These are phyloP conservation scores for Alexandromys oeconomus DNA, from an alignment of 2,797 vertebrate genomes.

Conservation along the genomic window DNA sequence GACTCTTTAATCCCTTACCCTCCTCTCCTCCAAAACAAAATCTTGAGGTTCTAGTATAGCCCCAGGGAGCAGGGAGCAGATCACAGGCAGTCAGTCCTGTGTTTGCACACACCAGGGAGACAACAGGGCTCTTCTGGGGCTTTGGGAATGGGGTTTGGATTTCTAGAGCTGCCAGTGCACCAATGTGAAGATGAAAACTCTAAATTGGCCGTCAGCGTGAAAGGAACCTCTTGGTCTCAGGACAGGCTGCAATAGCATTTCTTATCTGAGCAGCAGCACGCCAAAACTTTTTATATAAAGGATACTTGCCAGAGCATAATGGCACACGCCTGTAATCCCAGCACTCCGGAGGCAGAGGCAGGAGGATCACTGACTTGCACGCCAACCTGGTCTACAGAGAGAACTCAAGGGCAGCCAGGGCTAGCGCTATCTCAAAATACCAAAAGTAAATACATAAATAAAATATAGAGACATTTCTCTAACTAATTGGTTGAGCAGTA, in stretches of 20 bases:
- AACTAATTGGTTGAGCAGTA: constrained; percentile 40
- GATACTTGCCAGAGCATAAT: background rate
- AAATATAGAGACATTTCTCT: background rate
- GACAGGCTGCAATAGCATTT: background rate
- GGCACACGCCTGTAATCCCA: background rate
- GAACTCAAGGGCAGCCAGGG: background rate
- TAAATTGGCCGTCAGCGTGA: background rate
- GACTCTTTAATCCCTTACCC: background rate
- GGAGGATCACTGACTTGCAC: background rate
- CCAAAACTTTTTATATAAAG: background rate
- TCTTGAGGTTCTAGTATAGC: background rate
- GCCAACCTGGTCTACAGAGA: too few species aligned
- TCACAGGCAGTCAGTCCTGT: background rate
- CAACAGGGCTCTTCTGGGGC: background rate
- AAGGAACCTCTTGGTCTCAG: background rate
- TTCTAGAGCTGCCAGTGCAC: constrained; percentile 15
- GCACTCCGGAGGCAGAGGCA: background rate
- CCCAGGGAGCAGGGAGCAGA: background rate
- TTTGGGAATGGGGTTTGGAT: constrained; percentile 42
- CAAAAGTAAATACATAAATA: background rate
- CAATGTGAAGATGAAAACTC: background rate
- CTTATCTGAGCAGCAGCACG: background rate
- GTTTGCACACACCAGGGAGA: background rate
- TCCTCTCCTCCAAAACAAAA: background rate
- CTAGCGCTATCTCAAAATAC: background rate